Base-by-base conservation (phyloP, 1,140 invertebrate genomes). In the Polyergus mexicanus region DNA sequence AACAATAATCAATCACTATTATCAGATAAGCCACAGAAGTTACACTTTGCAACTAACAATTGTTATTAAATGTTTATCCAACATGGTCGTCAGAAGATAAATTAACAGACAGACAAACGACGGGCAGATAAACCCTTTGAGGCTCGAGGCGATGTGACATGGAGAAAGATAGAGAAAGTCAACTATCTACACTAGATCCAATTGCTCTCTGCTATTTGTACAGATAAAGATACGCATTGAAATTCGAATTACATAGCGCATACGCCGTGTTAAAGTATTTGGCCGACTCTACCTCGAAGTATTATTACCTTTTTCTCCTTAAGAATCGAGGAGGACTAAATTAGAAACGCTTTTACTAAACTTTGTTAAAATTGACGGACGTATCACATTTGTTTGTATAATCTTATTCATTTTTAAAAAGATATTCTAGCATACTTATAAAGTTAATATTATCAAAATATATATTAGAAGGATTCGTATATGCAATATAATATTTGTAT, bases 41-140 rank as follows among this genome's bases (percentile, higher is more conserved):
- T 19, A 65, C 71, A 38, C 32, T 68, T 86, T 81, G 87, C 77
- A 86, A 86, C 84, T 44, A 91, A 92, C 91, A 90, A 92, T 92
- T 87, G 86, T 88, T 84, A 89, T 91, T 85, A 92, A 91, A 88
- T 88, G 78, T 86, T 87, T 91, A 84, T 88, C 91, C 88, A 90
- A 92, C 88, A 89, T 88, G 87, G 72, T 84, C 80, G 81, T 89
- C 89, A 90, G 84, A 81, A 85, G 86, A 91, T 88, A 86, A 87
- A 66, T 77, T 80, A 66, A 47, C 69, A 85, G 84, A 88, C 84
- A 77, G 84, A 77, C 84, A 88, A 90, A 89, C 88, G 75, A 81
- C 78, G 78, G 88, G 91, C 84, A 80, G 88, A 80, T 74, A 66
- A 86, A 88, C 89, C 88, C 80, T 86, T 76, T 86, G n/a, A n/a